Conservation (phyloP, 2,797 vertebrate genomes). For the Nannoperca australis region DNA sequence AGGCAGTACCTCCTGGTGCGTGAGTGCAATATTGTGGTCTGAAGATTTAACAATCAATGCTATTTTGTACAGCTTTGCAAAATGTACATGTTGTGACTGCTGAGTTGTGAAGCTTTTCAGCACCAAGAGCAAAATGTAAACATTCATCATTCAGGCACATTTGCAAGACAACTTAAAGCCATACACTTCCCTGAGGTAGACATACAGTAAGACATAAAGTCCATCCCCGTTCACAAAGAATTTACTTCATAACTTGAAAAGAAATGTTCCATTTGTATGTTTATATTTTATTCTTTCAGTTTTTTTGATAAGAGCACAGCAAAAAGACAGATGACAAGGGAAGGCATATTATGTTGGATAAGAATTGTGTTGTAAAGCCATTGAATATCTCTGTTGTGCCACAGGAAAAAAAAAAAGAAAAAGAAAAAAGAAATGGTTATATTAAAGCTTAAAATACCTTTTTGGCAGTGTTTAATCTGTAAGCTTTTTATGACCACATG, state of each 20-base stretch:
- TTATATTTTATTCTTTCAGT: conserved; percentile 67
- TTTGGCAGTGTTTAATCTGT: conserved; percentile 76
- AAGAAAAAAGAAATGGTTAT: conserved; percentile 62
- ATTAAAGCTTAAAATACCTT: conserved; percentile 80
- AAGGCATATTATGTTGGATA: conserved; percentile 65
- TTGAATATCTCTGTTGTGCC: conserved; percentile 76
- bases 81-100: conserved; percentile 86
- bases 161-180: conserved; percentile 85
- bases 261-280: conserved; percentile 69
- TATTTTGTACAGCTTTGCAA: conserved; percentile 86
- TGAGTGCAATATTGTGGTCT: conserved; percentile 84
- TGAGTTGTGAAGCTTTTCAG: conserved; percentile 85
- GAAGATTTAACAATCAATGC: conserved; percentile 87
- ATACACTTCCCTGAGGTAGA: conserved; percentile 84
- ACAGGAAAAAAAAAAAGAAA: conserved; percentile 49
- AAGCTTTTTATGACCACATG: conserved; percentile 68
- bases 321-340: conserved; percentile 56
- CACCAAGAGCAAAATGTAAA: conserved; percentile 83
- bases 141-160: conserved; percentile 78
- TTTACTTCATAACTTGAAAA: conserved; percentile 46
- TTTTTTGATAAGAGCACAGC: conserved; percentile 81
- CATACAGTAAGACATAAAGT: conserved; percentile 68
- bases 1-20: conserved; percentile 81
- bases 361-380: conserved; percentile 76
- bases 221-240: conserved; percentile 52